phyloP scores from a whole-genome alignment of 2,888 invertebrate species.

The Dryobota labecula region DNA sequence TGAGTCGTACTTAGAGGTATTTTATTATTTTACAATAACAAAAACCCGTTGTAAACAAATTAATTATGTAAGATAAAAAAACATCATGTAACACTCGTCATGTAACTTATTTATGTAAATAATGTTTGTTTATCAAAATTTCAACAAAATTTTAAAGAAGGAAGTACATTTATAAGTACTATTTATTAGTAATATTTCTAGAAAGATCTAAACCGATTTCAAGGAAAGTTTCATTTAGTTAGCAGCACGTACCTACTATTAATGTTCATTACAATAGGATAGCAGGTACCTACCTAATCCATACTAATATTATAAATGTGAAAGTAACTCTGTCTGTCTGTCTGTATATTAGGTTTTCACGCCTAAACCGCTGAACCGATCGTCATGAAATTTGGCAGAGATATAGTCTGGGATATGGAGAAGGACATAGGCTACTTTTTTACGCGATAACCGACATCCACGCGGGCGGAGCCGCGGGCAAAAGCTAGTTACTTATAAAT shows the following conservation, averaged over 20 bases:
- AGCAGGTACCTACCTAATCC: too few species aligned
- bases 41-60: slow-evolving; percentile 45
- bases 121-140: slow-evolving; percentile 36
- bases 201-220: slow-evolving; percentile 21
- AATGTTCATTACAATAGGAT: background rate
- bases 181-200: slow-evolving; percentile 17
- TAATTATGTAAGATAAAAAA: slow-evolving; percentile 43
- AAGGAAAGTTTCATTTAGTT: background rate
- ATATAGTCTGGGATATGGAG: too few species aligned
- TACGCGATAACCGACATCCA: too few species aligned
- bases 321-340: too few species aligned
- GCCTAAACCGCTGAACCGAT: too few species aligned
- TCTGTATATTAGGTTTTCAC: too few species aligned
- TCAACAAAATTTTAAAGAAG: background rate
- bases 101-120: slow-evolving; percentile 24
- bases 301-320: too few species aligned
- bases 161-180: slow-evolving; percentile 26
- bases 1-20: slow-evolving; percentile 6
- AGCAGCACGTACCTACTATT: too few species aligned
- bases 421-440: too few species aligned
- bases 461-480: too few species aligned
- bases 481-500: too few species aligned
- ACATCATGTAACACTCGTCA: slow-evolving; percentile 6
- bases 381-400: too few species aligned
- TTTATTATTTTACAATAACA: slow-evolving; percentile 40